phyloP scores from a whole-genome alignment of 2,113 vertebrate genomes.

The Misgurnus mizolepis region DNA sequence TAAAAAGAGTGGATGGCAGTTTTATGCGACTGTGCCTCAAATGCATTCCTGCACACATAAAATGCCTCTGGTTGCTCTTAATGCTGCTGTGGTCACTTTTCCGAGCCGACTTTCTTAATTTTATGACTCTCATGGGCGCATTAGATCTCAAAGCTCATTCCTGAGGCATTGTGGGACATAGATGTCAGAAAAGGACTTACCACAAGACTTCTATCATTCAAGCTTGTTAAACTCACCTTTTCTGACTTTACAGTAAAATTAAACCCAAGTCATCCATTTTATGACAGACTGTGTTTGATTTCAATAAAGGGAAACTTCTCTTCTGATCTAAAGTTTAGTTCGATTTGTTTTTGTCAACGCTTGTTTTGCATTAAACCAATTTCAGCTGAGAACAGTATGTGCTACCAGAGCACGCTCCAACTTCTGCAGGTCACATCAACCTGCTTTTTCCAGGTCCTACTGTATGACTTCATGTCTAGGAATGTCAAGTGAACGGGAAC shows the following conservation, averaged over 20 bases:
- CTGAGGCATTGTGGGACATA: conserved; percentile 47
- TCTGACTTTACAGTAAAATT: too few relatives aligned
- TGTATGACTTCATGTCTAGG: background rate
- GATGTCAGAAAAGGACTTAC: conserved; percentile 32
- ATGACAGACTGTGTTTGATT: background rate
- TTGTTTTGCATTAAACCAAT: conserved; percentile 49
- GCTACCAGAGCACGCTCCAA: too few relatives aligned
- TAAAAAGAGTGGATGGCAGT: background rate
- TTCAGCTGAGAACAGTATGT: background rate
- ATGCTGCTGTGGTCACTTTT: conserved; percentile 14
- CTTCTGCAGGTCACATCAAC: background rate
- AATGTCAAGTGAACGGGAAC: background rate
- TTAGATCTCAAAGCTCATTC: conserved; percentile 55
- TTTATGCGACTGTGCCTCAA: background rate
- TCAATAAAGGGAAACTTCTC: conserved; percentile 29
- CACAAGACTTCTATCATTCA: background rate
- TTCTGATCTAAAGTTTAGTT: conserved; percentile 46
- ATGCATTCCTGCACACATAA: background rate
- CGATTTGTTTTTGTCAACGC: conserved; percentile 55
- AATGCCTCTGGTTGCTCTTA: background rate
- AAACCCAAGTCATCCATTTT: background rate
- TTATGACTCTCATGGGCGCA: conserved; percentile 55
- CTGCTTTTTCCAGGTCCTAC: conserved; percentile 1
- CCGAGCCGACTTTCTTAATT: conserved; percentile 18
- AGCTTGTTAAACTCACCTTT: background rate